Conservation (phyloP, 2,797 vertebrate genomes). For the Microchirus variegatus region DNA sequence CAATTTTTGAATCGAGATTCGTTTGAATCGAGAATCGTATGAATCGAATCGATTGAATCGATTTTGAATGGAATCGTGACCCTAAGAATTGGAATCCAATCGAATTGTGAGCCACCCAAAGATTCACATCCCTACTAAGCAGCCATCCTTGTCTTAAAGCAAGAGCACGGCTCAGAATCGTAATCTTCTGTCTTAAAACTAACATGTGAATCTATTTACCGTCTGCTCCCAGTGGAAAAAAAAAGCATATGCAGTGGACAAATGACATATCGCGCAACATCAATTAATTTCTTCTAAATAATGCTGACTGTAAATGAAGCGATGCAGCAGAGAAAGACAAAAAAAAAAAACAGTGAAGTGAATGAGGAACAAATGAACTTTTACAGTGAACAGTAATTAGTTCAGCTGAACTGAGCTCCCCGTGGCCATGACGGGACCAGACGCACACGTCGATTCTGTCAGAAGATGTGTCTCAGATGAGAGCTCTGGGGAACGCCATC, state of each 20-base stretch:
- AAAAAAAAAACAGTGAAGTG: background rate
- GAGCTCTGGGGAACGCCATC: conserved; percentile 16
- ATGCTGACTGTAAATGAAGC: conserved; percentile 20
- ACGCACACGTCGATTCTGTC: conserved; percentile 57
- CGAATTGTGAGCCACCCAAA: no score
- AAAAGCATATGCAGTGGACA: background rate
- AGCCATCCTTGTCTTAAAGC: no score
- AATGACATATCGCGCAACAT: background rate
- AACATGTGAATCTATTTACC: background rate
- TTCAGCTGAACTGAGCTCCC: conserved; percentile 50
- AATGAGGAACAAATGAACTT: conserved; percentile 57
- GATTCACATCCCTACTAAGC: no score
- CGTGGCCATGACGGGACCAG: conserved; percentile 23
- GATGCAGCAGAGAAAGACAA: background rate
- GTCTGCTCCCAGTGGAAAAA: no score
- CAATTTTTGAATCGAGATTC: no score
- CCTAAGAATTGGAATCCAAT: no score
- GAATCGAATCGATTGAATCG: no score
- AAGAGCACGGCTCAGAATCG: background rate
- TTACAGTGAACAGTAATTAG: conserved; percentile 64
- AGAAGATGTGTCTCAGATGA: conserved; percentile 42
- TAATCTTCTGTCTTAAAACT: background rate
- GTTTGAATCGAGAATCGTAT: no score
- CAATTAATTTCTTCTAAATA: conserved; percentile 51
- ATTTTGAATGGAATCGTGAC: no score